Conservation (phyloP, 2,888 invertebrate genomes). For the Euplagia quadripunctaria region DNA sequence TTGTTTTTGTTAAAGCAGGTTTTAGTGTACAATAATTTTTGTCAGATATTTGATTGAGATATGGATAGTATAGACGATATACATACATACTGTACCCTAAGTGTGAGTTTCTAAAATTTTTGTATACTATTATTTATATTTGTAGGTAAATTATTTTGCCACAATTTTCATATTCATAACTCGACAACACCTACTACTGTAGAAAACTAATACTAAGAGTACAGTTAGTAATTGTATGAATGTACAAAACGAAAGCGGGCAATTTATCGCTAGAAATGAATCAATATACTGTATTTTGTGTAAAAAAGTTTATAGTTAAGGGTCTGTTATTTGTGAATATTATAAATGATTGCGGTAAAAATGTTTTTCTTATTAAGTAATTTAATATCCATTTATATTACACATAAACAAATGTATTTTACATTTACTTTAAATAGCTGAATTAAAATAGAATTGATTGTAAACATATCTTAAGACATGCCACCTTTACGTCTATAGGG, state of each 20-base stretch:
- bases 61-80: not conserved
- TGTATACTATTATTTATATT: not conserved
- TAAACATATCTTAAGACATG: too few relatives aligned
- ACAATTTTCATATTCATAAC: not conserved
- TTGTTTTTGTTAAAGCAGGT: not conserved
- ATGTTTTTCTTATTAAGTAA: not conserved
- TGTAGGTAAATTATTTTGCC: not conserved
- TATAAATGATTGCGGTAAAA: slow-evolving; percentile 47
- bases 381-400: not conserved
- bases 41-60: not conserved
- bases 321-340: slow-evolving; percentile 60
- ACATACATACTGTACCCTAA: slow-evolving; percentile 4
- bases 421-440: too few relatives aligned
- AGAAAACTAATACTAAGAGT: not conserved
- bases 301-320: slow-evolving; percentile 60
- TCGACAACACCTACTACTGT: not conserved
- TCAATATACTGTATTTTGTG: slow-evolving; percentile 54
- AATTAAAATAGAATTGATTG: too few relatives aligned
- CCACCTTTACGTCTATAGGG: too few relatives aligned
- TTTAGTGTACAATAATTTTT: not conserved
- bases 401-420: too few relatives aligned
- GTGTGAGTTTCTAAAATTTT: not conserved
- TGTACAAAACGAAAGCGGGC: slow-evolving; percentile 43
- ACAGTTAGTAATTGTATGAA: slow-evolving; percentile 19
- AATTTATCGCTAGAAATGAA: slow-evolving; percentile 31